These are phyloP conservation scores for Zygogramma bicolorata DNA, from an alignment of 2,888 invertebrate species.

Conservation along the genomic window DNA sequence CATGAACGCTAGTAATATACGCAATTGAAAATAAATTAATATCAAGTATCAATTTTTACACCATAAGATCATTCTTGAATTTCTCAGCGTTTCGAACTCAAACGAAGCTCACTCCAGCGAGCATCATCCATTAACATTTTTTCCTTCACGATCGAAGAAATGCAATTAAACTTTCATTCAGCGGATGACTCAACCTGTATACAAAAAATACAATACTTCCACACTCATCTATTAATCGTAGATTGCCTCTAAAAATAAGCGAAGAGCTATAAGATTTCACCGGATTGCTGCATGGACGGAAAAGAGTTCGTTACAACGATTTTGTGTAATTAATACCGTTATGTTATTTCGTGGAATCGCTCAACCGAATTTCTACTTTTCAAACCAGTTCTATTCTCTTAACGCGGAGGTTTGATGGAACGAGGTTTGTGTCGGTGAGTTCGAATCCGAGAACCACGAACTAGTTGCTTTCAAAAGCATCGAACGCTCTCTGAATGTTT, in stretches of 20 bases:
- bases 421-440: not conserved
- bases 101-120: not conserved
- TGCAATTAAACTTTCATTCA: not conserved
- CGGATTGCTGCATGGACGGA: not conserved
- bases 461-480: not conserved
- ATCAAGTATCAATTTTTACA: not conserved
- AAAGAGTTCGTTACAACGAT: slow-evolving; percentile 9
- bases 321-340: slow-evolving; percentile 22
- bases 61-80: not conserved
- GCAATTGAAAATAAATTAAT: no score
- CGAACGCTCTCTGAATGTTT: not conserved
- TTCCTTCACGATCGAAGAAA: not conserved
- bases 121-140: not conserved
- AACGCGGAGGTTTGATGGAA: not conserved
- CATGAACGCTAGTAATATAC: no score
- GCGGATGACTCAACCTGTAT: slow-evolving; percentile 1
- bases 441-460: not conserved
- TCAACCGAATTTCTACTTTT: slow-evolving; percentile 17
- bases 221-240: slow-evolving; percentile 9
- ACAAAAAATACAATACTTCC: not conserved
- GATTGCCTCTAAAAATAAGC: slow-evolving; percentile 11
- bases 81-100: not conserved
- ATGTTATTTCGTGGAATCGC: slow-evolving; percentile 22
- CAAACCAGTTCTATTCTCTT: slow-evolving; percentile 12
- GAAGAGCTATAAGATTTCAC: not conserved